Base-by-base conservation (phyloP, 2,888 invertebrate genomes). In the Torymus aiolomorphi region DNA sequence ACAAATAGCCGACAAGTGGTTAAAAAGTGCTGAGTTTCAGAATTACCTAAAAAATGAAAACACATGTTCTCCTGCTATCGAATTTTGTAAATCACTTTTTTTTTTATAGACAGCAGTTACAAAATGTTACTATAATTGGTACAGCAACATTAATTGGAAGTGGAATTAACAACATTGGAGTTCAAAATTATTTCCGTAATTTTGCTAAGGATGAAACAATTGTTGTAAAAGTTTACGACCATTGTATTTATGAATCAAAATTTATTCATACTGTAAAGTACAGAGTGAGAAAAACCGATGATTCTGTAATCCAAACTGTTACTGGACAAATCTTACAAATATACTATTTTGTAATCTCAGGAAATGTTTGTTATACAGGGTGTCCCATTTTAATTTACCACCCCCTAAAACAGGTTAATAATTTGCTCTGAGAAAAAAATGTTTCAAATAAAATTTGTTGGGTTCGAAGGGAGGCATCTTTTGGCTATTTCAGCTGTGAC, bases 1-100 rank as follows among this genome's bases (percentile, higher is more conserved):
- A 14, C 65, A 65, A 65, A 65, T 65, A 49, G 16, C 51, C 11
- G 65, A 65, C 3, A 65, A 49, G 16, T 65, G 65, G 65, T n/a
- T 65, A 65, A 16, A n/a, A 65, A 49, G 13, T 14, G 51, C 49
- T 4, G 51, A 65, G 16, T 65, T 65, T 49, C 65, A 65, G n/a
- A 49, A 18, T 49, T 65, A 51, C 49, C 16, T 65, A 16, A 62
- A 62, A 62, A 18, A 20, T 61, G 61, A 61, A 61, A 61, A 61
- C 2, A 61, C 61, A 61, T 20, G 13, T 8, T 24, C 31, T 12
- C 61, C 18, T 24, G 62, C 62, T 24, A 62, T 62, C 13, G 56
- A 56, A 56, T 56, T 56, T 56, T 56, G 56, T 16, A 56, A 56
- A 2, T 56, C n/a, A 56, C n/a, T 42, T 56, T 13, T 56, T 13